These are phyloP conservation scores for Zapus hudsonius DNA, from an alignment of 2,113 vertebrate genomes.

Conservation along the genomic window DNA sequence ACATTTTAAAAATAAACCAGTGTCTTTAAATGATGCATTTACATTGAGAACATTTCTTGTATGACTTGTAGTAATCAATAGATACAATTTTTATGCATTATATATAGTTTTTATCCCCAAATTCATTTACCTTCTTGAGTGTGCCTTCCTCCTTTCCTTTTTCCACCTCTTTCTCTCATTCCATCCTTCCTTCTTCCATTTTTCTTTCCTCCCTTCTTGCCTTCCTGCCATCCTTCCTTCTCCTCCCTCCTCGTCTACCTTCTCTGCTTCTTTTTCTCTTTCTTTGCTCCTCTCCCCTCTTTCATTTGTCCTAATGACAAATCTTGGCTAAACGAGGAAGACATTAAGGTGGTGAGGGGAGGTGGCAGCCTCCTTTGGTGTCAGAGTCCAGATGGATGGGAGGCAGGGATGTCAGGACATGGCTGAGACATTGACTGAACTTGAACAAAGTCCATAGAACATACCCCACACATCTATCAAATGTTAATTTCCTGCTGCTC, in stretches of 20 bases:
- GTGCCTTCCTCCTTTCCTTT: too few relatives aligned
- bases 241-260: too few relatives aligned
- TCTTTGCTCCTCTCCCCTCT: too few relatives aligned
- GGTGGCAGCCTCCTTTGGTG: too few relatives aligned
- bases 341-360: background rate
- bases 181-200: background rate
- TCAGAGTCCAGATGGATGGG: background rate
- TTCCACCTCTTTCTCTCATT: background rate
- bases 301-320: background rate
- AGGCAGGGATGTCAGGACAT: background rate
- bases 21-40: background rate
- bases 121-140: background rate
- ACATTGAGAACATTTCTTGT: background rate
- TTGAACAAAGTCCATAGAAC: background rate
- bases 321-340: background rate
- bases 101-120: background rate
- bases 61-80: background rate
- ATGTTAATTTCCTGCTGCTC: background rate
- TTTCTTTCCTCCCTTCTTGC: too few relatives aligned
- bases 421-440: background rate
- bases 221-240: too few relatives aligned
- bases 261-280: too few relatives aligned
- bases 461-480: too few relatives aligned
- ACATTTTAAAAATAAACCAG: background rate
- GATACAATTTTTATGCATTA: background rate